Conservation (phyloP, 2,888 invertebrate genomes). For the Serrognathus titanus region DNA sequence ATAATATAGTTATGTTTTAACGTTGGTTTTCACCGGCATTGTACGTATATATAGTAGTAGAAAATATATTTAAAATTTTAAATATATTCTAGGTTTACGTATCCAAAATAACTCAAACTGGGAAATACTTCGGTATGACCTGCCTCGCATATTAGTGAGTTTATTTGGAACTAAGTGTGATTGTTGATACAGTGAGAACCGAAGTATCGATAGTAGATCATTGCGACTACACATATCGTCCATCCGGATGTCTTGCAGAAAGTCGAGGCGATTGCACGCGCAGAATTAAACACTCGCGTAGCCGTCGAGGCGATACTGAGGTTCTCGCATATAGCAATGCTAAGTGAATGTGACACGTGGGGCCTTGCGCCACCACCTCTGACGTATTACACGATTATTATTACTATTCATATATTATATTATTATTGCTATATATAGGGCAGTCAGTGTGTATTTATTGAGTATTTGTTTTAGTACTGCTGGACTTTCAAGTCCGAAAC, state of each 20-base stretch:
- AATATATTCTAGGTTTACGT: conserved; percentile 51
- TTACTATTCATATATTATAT: conserved; percentile 51
- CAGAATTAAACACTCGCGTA: background rate
- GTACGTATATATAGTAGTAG: conserved; percentile 52
- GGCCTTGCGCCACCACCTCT: conserved; percentile 40
- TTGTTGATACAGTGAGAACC: conserved; percentile 52
- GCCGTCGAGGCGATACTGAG: background rate
- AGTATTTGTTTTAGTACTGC: conserved; percentile 36
- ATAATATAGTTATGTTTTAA: conserved; percentile 51
- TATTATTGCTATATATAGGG: conserved; percentile 38
- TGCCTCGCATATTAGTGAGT: conserved; percentile 74
- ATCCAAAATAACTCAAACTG: conserved; percentile 55
- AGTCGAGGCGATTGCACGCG: background rate
- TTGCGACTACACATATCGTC: conserved; percentile 2
- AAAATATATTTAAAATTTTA: conserved; percentile 50
- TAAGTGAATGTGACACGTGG: conserved; percentile 50
- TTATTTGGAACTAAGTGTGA: conserved; percentile 75
- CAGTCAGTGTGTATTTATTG: conserved; percentile 47
- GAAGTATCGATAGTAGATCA: conserved; percentile 5
- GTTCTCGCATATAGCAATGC: conserved; percentile 41
- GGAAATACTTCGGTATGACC: conserved; percentile 55
- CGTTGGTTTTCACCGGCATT: conserved; percentile 49
- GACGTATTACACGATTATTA: conserved; percentile 53
- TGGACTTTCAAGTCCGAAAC: conserved; percentile 41
- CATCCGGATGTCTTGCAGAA: background rate